Base-by-base conservation (phyloP, 2,888 invertebrate genomes). In the Noctua janthina region DNA sequence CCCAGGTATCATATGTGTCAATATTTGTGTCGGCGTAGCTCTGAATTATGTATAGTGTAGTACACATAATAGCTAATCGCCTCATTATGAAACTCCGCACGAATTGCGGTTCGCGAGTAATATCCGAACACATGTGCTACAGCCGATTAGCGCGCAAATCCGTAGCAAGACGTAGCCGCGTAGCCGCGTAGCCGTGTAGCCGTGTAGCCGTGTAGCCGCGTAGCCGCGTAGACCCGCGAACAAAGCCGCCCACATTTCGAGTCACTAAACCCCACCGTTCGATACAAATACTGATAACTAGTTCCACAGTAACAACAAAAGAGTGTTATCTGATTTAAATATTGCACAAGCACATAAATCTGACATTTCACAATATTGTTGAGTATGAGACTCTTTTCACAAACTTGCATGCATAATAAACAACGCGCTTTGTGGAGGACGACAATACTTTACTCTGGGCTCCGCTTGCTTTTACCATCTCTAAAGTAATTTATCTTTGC, bases 41-140 rank as follows among this genome's bases (percentile, higher is more conserved):
- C 20, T 35, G 43, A 49, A 39, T 17, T 51, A n/a, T 51, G 15
- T 76, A 56, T 49, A 64, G n/a, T 46, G n/a, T 64, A 54, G n/a
- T 46, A 43, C 51, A 84, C 15, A 68, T 68, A 70, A 74, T 49
- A 56, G 69, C 66, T 90, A 90, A 91, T 90, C 89, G 74, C 79
- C 83, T 88, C 86, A 88, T 89, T 87, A 87, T 83, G 84, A 85
- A 86, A 74, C 83, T 76, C 74, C 56, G 84, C 88, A 89, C 88
- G 90, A 86, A 83, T 84, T 81, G 84, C 59, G 87, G 85, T 81
- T 74, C 76, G 43, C 70, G 73, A 76, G 81, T 75, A 86, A 85
- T 86, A 84, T 80, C 67, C 49, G 76, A 72, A 87, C 77, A 87
- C 87, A 79, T 82, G 76, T 83, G 82, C 81, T 85, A 81, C 70